Conservation (phyloP, 2,797 vertebrate genomes). For the Streptopelia turtur region DNA sequence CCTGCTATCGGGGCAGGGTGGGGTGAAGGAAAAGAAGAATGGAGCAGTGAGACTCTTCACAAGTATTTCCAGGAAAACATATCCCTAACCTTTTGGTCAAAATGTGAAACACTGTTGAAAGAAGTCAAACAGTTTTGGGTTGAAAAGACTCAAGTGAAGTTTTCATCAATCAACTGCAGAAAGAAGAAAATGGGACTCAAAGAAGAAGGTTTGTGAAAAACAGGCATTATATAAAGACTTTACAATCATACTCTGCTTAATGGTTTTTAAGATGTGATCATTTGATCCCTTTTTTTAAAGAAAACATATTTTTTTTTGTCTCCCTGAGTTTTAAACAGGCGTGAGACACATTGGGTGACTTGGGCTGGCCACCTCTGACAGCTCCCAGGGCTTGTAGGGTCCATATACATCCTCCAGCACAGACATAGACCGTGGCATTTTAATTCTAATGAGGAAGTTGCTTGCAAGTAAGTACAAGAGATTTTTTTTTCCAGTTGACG, state of each 20-base stretch:
- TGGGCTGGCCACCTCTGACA: background rate
- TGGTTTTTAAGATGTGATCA: background rate
- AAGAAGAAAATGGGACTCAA: background rate
- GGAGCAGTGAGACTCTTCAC: background rate
- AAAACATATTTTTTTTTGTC: background rate
- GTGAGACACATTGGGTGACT: accelerated
- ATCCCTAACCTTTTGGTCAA: background rate
- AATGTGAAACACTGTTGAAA: conserved; percentile 5
- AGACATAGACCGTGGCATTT: background rate
- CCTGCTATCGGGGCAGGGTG: accelerated
- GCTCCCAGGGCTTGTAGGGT: accelerated
- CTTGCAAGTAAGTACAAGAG: background rate
- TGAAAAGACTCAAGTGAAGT: background rate
- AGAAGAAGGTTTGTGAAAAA: background rate
- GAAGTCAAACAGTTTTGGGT: background rate
- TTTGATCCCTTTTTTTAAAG: background rate
- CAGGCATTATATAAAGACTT: background rate
- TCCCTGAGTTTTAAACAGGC: background rate
- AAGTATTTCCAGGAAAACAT: background rate
- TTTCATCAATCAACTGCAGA: background rate
- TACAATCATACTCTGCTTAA: background rate
- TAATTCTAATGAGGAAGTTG: background rate
- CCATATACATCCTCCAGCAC: background rate
- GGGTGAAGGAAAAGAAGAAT: background rate
- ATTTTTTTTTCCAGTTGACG: background rate